Evolutionary conservation across 2,797 vertebrate species (phyloP).

Genomic region (Alectoris magna): DNA sequence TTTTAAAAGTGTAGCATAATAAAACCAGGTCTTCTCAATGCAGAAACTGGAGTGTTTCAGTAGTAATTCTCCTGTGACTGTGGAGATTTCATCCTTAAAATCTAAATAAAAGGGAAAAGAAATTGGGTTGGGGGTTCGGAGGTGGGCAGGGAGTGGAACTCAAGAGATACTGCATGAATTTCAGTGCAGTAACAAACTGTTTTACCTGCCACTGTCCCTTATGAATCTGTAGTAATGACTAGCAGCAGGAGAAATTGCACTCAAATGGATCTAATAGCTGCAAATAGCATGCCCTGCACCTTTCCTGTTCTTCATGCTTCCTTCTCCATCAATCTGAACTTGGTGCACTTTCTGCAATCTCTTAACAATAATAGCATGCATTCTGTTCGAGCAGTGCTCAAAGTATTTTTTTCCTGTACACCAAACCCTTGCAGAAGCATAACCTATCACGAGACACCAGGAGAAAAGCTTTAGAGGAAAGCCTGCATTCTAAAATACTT

Average conservation of each 20-base stretch:
- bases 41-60: neutral
- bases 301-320: neutral
- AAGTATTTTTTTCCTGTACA: neutral
- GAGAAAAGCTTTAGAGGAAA: no score
- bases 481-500: neutral
- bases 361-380: neutral
- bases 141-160: neutral
- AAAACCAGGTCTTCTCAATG: neutral
- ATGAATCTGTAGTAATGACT: neutral
- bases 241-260: neutral
- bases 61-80: neutral
- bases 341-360: neutral
- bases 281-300: neutral
- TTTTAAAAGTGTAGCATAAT: neutral
- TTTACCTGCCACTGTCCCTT: neutral
- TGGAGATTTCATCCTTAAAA: neutral
- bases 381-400: neutral
- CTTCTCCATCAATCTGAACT: neutral
- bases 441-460: neutral
- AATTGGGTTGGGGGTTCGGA: neutral
- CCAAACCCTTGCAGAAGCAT: neutral
- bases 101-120: neutral
- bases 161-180: neutral
- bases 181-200: neutral
- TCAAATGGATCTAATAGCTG: neutral